Base-by-base conservation (phyloP, 2,797 vertebrate genomes). In the Anguilla marmorata region DNA sequence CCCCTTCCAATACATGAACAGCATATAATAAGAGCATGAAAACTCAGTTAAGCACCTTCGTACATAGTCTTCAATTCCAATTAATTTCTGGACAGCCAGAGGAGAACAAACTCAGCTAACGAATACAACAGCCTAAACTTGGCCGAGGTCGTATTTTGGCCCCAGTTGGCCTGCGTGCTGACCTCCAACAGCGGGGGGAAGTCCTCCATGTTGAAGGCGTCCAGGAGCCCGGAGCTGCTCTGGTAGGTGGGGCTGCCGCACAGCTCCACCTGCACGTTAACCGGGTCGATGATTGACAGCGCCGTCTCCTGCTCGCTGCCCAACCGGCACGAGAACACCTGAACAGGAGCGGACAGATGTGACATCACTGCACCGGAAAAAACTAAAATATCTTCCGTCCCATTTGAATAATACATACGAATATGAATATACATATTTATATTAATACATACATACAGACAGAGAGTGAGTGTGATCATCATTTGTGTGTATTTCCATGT, bases 291-390 rank as follows among this genome's bases (percentile, higher is more conserved):
- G 89, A 99, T 99, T 0, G 99, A 99, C 90, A 99, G 94, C 0
- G 99, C 99, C 0, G 98, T 99, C 89, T 98, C 97, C 16, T 98
- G 98, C 88, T 99, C 99, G 12, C 96, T 99, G 88, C 98, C 98
- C 52, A 99, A 94, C 0, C 98, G 96, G 92, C 99, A 99, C 0
- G 98, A 99, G 91, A 99, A 99, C 85, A 99, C 99, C 99, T 99
- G 88, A 0, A 82, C 58, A 66, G 30, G 2, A 16, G 5, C 33
- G 0, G 12, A 12, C 45, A n/a, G 66, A 63, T 41, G 85, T 11
- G 85, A 37, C 79, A 82, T 48, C 79, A 50, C 41, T 48, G 45
- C 45, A 82, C 45, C 48, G 76, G 48, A 7, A 45, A 48, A 45
- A 48, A 48, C 37, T 19, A 5, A 8, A 3, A 14, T 11, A 63